A percentile compares a stretch with the other conserved stretches of the same genome.
Evolutionary conservation across 2,888 invertebrate species (phyloP).

Genomic region (Aplocera efformata): DNA sequence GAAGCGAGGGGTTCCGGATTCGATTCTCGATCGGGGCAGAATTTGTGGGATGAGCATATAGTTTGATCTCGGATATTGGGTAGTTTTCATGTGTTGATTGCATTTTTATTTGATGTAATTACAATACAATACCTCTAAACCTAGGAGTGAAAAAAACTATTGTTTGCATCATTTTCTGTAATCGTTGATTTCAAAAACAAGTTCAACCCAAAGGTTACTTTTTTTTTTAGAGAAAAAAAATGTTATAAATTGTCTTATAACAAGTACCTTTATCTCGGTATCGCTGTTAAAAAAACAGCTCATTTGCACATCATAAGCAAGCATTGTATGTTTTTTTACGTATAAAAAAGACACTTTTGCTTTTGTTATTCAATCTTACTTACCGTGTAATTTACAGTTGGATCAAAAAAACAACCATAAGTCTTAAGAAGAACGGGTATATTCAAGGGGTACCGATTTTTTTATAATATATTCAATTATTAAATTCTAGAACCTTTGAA

Average conservation of each 20-base stretch:
- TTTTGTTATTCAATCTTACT: slow-evolving; percentile 38
- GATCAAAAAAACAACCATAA: slow-evolving; percentile 21
- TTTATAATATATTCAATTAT: too few species aligned
- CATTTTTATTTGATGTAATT: too few species aligned
- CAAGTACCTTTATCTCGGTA: slow-evolving; percentile 56
- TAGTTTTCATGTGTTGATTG: too few species aligned
- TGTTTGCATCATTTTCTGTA: too few species aligned
- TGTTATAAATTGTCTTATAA: slow-evolving; percentile 53
- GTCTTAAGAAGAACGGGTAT: slow-evolving; percentile 18
- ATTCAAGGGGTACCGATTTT: neutral
- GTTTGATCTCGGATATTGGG: too few species aligned
- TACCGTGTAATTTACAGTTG: slow-evolving; percentile 60
- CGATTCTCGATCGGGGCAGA: too few species aligned
- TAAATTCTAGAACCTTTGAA: too few species aligned
- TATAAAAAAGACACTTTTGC: slow-evolving; percentile 20
- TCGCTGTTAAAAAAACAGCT: slow-evolving; percentile 38
- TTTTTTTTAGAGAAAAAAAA: slow-evolving; percentile 28
- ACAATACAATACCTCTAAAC: too few species aligned
- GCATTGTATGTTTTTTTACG: slow-evolving; percentile 14
- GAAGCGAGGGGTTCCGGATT: too few species aligned
- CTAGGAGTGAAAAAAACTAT: too few species aligned
- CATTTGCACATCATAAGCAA: slow-evolving; percentile 38
- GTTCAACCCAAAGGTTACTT: neutral
- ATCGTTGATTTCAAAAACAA: too few species aligned
- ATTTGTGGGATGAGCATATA: too few species aligned